Conservation (phyloP, 2,888 invertebrate species). For the Meliscaeva auricollis region DNA sequence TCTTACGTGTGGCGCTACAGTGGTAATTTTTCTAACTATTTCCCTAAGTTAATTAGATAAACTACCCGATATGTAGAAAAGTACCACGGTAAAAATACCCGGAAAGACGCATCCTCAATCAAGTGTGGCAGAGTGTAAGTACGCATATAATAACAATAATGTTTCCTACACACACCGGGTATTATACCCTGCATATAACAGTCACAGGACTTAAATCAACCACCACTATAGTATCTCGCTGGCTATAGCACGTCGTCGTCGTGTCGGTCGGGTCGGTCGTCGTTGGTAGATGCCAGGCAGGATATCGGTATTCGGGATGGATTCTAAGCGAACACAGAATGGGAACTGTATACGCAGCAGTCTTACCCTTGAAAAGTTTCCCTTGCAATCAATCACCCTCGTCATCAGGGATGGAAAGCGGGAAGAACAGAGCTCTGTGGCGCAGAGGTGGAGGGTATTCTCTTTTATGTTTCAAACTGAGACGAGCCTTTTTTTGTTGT, state of each 20-base stretch:
- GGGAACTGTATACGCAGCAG: slow-evolving; percentile 74
- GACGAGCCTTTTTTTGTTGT: slow-evolving; percentile 70
- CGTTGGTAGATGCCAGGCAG: slow-evolving; percentile 45
- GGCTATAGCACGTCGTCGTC: slow-evolving; percentile 39
- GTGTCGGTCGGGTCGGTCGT: not conserved
- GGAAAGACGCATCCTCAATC: not conserved
- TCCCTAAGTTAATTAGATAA: too few relatives aligned
- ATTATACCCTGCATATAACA: slow-evolving; percentile 11
- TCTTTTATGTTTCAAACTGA: slow-evolving; percentile 38
- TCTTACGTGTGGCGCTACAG: too few relatives aligned
- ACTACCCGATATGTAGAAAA: too few relatives aligned
- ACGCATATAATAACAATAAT: not conserved
- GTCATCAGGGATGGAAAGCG: slow-evolving; percentile 40
- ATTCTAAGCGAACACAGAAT: slow-evolving; percentile 71
- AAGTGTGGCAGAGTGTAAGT: not conserved
- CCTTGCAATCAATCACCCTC: slow-evolving; percentile 76
- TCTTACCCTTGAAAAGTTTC: slow-evolving; percentile 77
- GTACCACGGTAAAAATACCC: not conserved
- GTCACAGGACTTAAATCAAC: slow-evolving; percentile 22
- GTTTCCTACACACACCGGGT: slow-evolving; percentile 21
- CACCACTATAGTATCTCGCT: slow-evolving; percentile 14
- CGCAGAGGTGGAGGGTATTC: not conserved
- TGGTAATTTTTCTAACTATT: too few relatives aligned
- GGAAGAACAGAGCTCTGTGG: not conserved
- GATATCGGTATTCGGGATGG: slow-evolving; percentile 78